phyloP scores from a whole-genome alignment of 2,888 invertebrate species.

The Xylophagus ater region DNA sequence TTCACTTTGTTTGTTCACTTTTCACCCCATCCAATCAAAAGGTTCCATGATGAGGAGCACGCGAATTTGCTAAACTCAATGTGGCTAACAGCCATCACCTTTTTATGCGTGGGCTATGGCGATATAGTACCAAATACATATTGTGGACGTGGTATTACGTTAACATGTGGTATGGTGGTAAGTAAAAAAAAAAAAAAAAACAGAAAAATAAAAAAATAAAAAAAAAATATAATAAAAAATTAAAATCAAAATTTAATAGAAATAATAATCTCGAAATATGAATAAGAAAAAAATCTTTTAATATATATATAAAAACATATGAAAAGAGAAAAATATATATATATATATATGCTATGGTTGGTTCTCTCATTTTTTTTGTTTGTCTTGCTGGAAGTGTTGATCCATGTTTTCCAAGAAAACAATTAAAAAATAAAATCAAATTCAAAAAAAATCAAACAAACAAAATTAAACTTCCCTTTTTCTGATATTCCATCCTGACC shows the following conservation, averaged over 20 bases:
- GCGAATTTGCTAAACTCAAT: conserved; percentile 98
- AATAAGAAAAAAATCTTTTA: conserved; percentile 10
- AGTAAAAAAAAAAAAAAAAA: conserved; percentile 43
- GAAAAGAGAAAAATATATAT: conserved; percentile 9
- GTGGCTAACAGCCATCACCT: conserved; percentile 99
- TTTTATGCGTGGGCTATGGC: conserved; percentile 99
- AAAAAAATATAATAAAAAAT: conserved; percentile 12
- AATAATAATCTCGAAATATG: neutral
- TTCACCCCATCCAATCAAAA: conserved; percentile 41
- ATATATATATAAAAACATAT: conserved; percentile 9
- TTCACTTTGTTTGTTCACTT: conserved; percentile 35
- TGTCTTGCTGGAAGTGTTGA: conserved; percentile 11
- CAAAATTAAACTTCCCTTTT: no score
- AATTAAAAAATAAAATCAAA: no score
- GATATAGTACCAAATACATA: conserved; percentile 99
- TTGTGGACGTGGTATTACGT: conserved; percentile 97
- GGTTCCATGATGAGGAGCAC: conserved; percentile 97
- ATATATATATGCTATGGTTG: conserved; percentile 15
- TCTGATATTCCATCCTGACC: no score
- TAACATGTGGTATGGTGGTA: conserved; percentile 99
- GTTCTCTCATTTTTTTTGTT: conserved; percentile 10
- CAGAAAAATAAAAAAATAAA: conserved; percentile 13
- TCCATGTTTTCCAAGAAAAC: conserved; percentile 14
- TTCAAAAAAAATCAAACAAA: no score
- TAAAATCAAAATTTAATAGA: conserved; percentile 9